Conservation (phyloP, 64 coral and sea anemone species). For the Pocillopora verrucosa region DNA sequence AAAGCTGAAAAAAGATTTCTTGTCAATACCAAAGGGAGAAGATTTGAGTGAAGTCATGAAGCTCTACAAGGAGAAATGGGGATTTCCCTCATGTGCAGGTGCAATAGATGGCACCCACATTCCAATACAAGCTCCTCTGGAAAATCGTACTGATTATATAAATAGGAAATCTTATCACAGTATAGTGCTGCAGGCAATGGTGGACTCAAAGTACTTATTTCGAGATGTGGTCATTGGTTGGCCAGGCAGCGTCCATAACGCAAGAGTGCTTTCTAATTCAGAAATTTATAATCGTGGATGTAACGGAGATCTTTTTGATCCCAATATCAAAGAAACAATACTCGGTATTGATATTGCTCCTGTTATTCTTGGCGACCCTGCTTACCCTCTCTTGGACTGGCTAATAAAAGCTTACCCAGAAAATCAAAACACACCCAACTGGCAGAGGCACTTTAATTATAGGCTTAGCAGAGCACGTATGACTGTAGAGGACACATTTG, state of each 20-base stretch:
- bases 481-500: conserved; percentile 44
- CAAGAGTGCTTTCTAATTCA: conserved; percentile 35
- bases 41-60: too few relatives aligned
- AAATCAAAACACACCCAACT: conserved; percentile 16
- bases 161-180: conserved; percentile 49
- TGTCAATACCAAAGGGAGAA: too few relatives aligned
- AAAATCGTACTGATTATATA: conserved; percentile 26
- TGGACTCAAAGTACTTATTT: conserved; percentile 40
- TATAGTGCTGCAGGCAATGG: conserved; percentile 41
- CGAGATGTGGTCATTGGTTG: conserved; percentile 36
- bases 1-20: too few relatives aligned
- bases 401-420: conserved; percentile 23
- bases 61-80: too few relatives aligned
- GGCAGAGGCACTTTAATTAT: conserved; percentile 37
- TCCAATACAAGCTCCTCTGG: conserved; percentile 36
- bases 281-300: conserved; percentile 15
- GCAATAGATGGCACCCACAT: conserved; percentile 43
- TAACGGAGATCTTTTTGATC: conserved; percentile 16
- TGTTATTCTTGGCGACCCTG: conserved; percentile 21
- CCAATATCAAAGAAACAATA: conserved; percentile 24
- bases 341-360: conserved; percentile 1
- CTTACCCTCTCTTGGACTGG: conserved; percentile 35
- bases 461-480: conserved; percentile 35
- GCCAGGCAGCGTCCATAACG: conserved; percentile 42
- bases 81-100: too few relatives aligned